phyloP scores from a whole-genome alignment of 64 coral and sea anemone genomes.

The Pachyseris speciosa region DNA sequence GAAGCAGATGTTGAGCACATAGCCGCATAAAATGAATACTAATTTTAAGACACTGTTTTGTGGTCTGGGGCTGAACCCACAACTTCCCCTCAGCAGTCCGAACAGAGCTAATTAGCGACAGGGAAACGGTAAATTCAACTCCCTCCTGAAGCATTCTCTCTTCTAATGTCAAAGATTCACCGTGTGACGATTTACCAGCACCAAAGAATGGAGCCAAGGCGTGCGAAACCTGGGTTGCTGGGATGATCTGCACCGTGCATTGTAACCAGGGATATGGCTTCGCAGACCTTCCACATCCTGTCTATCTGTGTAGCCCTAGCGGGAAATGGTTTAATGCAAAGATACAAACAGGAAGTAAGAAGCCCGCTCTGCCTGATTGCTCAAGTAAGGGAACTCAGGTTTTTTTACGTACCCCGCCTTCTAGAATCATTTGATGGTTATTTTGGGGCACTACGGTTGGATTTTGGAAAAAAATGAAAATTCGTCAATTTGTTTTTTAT shows the following conservation, averaged over 20 bases:
- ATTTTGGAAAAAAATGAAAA: no score
- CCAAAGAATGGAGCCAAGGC: conserved; percentile 65
- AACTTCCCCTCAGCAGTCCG: no score
- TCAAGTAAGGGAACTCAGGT: conserved; percentile 54
- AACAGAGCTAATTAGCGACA: no score
- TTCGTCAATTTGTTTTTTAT: no score
- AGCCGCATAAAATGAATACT: no score
- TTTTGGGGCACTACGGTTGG: no score
- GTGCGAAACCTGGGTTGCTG: conserved; percentile 37
- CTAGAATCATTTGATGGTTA: no score
- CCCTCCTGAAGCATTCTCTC: neutral
- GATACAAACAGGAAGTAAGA: neutral
- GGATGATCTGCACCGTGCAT: conserved; percentile 58
- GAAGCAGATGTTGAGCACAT: no score
- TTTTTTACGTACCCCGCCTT: no score
- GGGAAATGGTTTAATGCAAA: conserved; percentile 28
- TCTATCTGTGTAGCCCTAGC: conserved; percentile 16
- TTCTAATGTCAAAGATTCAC: neutral
- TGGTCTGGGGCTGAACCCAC: no score
- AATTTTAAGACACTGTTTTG: no score
- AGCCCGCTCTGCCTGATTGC: conserved; percentile 57
- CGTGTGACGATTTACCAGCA: conserved; percentile 25
- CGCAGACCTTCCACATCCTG: neutral
- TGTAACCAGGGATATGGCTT: conserved; percentile 56
- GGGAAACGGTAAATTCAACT: neutral